Base-by-base conservation (phyloP, 2,113 vertebrate genomes). In the Perognathus longimembris region DNA sequence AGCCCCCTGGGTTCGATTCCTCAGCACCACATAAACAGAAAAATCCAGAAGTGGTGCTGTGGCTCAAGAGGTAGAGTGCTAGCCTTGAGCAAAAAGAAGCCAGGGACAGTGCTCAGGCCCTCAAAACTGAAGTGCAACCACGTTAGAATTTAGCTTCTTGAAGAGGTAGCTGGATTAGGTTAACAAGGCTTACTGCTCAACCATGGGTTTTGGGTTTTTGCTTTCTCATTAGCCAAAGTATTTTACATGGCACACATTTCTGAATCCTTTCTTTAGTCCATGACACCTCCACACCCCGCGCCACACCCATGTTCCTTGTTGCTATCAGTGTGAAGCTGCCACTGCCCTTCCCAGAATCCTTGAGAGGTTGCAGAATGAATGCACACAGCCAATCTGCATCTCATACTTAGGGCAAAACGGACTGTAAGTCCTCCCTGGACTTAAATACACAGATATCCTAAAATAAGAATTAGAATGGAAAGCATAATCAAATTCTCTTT, bases 351-450 rank as follows among this genome's bases (percentile, higher is more conserved):
- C 91, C 93, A 88, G 75, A 28, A 63, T 11, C 64, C 89, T 83
- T 96, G 90, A 94, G 71, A 57, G 91, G 96, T 90, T 93, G 90
- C 93, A 92, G 92, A 94, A 74, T 84, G 96, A 96, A 96, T 95
- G 95, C 92, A 50, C 94, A 84, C 76, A 84, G 32, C 93, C 92
- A 74, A 89, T 82, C 76, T 78, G 63, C 45, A 32, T 83, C 94
- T 88, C 93, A 54, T 94, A 73, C 89, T 66, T 93, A 91, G 93
- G 59, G 88, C 61, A 95, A 89, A 91, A 81, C 73, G 36, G 77
- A 89, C 93, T 75, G 22, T 90, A 50, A 38, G 59, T 76, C 21
- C 91, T 94, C 85, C 26, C 89, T 85, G 91, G 95, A 93, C 93
- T 96, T 83, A 81, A 50, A 86, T 90, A 75, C 89, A 79, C 85